Evolutionary conservation across 2,113 vertebrate genomes (phyloP).

Genomic region (Narcine bancroftii): DNA sequence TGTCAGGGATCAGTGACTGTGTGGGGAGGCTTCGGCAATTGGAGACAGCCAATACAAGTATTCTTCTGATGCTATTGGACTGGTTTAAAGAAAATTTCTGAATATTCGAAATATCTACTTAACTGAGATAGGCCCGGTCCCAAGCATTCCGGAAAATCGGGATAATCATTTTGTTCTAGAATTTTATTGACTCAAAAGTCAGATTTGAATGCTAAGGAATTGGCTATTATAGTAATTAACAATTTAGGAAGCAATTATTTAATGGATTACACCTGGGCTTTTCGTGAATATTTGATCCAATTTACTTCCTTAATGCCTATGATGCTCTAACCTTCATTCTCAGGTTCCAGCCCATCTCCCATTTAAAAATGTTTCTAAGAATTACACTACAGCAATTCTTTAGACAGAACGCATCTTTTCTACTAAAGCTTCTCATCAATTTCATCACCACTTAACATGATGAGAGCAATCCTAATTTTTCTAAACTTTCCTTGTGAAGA

Average conservation of each 20-base stretch:
- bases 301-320: no score
- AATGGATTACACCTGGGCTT: background rate
- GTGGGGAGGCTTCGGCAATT: no score
- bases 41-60: no score
- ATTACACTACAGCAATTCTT: background rate
- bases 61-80: no score
- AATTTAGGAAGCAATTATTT: no score
- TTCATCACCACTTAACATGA: background rate
- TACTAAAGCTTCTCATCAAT: background rate
- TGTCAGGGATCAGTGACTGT: no score
- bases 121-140: no score
- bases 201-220: background rate
- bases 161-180: no score
- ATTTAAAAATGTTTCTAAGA: background rate
- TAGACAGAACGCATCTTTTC: background rate
- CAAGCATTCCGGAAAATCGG: no score
- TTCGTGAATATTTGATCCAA: background rate
- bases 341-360: background rate
- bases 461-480: background rate
- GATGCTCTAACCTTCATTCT: background rate
- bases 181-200: no score
- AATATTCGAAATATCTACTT: no score
- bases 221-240: background rate
- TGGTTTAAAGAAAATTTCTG: no score
- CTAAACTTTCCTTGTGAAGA: background rate